Base-by-base conservation (phyloP, 1,140 invertebrate genomes). In the Elymnias hypermnestra region DNA sequence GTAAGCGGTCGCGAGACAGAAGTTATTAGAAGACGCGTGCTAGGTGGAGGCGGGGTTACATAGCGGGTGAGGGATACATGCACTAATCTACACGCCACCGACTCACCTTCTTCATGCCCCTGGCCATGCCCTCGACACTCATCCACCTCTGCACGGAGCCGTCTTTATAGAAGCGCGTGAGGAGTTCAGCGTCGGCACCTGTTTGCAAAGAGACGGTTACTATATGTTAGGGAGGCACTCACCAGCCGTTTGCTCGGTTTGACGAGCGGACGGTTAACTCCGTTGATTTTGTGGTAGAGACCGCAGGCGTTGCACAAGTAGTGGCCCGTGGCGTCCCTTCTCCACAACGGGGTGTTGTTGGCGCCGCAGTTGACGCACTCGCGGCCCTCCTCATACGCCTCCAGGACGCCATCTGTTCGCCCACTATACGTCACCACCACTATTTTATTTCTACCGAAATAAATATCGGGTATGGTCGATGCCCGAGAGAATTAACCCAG, bases 241-340 rank as follows among this genome's bases (percentile, higher is more conserved):
- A 95, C 94, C 89, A 95, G 90, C 90, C 94, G 89, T 88, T 95
- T 95, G 69, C 94, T 94, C 44, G 94, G 94, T 83, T 95, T 95
- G 53, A 96, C 94, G 60, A 97, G 89, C 25, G 95, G 95, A 54
- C 94, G 89, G 86, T 96, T 96, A 90, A 95, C 95, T 60, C 95
- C 94, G 87, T 98, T 98, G 92, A 97, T 96, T 88, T 97, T 97
- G 86, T 97, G 95, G 89, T 97, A 98, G 23, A 98, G 90, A 46
- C 96, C 94, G 87, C 97, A 99, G 26, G 97, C 97, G 87, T 99
- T 99, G 89, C 97, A 99, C 56, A 99, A 89, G 87, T 99, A 99
- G 88, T 99, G 97, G 0, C 97, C 97, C 31, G 96, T 98, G 29
- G 95, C 94, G 83, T 99, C 97, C 52, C 97, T 89, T 39, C 97